phyloP scores from a whole-genome alignment of 2,888 invertebrate genomes.

The Drosophila putrida region DNA sequence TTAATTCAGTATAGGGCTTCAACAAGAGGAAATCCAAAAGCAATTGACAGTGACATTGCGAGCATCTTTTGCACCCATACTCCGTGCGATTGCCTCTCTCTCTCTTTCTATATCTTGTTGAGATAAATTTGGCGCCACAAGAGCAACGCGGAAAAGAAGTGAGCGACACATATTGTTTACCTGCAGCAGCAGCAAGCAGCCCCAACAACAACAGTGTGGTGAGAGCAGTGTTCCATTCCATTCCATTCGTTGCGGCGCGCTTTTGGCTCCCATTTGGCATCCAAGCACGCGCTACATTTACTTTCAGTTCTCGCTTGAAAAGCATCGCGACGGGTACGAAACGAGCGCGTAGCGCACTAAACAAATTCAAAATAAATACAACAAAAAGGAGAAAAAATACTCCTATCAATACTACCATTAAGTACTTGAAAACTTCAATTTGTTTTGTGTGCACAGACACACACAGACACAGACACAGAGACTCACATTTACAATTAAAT shows the following conservation, averaged over 20 bases:
- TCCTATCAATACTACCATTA: slow-evolving; percentile 55
- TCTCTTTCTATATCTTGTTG: slow-evolving; percentile 18
- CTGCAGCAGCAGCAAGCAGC: slow-evolving; percentile 23
- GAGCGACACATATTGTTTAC: slow-evolving; percentile 49
- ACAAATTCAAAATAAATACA: slow-evolving; percentile 21
- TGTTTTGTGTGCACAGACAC: slow-evolving; percentile 46
- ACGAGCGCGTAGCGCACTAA: slow-evolving; percentile 43
- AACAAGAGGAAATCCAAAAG: slow-evolving; percentile 23
- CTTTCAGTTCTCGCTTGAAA: slow-evolving; percentile 58
- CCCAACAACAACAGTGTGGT: slow-evolving; percentile 20
- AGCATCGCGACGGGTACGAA: slow-evolving; percentile 74
- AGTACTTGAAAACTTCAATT: slow-evolving; percentile 65
- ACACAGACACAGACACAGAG: neutral
- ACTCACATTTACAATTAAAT: slow-evolving; percentile 10
- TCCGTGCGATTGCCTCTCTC: slow-evolving; percentile 16
- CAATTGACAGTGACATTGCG: slow-evolving; percentile 74
- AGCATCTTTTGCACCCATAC: slow-evolving; percentile 42
- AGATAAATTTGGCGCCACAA: slow-evolving; percentile 58
- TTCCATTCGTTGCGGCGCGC: slow-evolving; percentile 45
- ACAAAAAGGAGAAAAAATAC: slow-evolving; percentile 14
- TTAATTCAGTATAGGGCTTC: slow-evolving; percentile 49
- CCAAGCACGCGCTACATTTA: slow-evolving; percentile 59
- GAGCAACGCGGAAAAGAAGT: slow-evolving; percentile 45
- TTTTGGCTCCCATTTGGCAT: slow-evolving; percentile 51
- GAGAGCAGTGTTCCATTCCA: slow-evolving; percentile 59